Conservation (phyloP, 2,888 invertebrate genomes). For the Noctua janthe region DNA sequence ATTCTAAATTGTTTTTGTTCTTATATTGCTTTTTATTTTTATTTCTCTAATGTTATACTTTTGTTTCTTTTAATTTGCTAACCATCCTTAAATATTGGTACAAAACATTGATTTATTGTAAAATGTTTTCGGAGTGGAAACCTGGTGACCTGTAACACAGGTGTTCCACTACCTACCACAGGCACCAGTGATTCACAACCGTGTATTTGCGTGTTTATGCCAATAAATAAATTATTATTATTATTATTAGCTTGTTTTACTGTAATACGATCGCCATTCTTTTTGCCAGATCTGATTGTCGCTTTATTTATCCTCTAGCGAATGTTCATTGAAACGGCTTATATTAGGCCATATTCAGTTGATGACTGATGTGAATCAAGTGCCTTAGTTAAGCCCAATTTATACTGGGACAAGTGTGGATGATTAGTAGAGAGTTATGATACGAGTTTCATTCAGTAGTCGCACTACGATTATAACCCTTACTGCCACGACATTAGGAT, state of each 20-base stretch:
- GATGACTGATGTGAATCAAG: slow-evolving; percentile 20
- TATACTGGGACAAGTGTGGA: slow-evolving; percentile 19
- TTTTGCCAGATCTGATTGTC: background rate
- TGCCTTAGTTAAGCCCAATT: slow-evolving; percentile 28
- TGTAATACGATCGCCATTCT: background rate
- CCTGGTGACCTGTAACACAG: too few species aligned
- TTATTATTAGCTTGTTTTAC: background rate
- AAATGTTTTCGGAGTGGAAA: too few species aligned
- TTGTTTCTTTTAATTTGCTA: too few species aligned
- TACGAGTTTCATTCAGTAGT: background rate
- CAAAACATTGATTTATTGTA: too few species aligned
- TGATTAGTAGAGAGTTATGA: slow-evolving; percentile 7
- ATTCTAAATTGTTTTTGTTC: too few species aligned
- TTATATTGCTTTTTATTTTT: too few species aligned
- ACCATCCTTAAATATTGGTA: too few species aligned
- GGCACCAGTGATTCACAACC: too few species aligned
- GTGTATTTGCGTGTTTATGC: too few species aligned
- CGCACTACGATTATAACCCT: background rate
- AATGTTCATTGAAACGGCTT: slow-evolving; percentile 1
- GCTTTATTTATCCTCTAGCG: background rate
- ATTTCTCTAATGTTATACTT: too few species aligned
- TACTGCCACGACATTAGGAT: background rate
- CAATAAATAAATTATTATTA: too few species aligned
- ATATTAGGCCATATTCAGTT: slow-evolving; percentile 16
- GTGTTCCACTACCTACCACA: too few species aligned